Conservation (phyloP, 1,140 invertebrate genomes). For the Euwallacea fornicatus region DNA sequence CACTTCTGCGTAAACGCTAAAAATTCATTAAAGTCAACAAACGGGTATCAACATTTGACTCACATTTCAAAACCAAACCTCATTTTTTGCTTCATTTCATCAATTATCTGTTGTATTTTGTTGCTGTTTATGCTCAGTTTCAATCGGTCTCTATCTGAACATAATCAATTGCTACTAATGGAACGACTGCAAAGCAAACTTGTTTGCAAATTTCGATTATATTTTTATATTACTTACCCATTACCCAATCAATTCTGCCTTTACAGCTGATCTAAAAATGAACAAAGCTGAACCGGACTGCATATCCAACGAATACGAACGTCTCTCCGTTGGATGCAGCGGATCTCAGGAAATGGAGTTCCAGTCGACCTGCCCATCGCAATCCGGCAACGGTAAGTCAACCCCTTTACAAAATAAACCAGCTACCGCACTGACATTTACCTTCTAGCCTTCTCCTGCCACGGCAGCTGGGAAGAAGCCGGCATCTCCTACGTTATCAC, state of each 20-base stretch:
- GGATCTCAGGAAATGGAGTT: constrained; percentile 68
- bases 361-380: constrained; percentile 60
- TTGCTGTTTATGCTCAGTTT: too few species aligned
- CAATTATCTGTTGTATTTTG: neutral
- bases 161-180: too few species aligned
- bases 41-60: too few species aligned
- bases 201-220: too few species aligned
- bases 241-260: neutral
- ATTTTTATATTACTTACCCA: too few species aligned
- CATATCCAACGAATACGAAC: constrained; percentile 58
- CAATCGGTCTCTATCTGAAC: too few species aligned
- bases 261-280: constrained; percentile 37
- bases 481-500: constrained; percentile 67
- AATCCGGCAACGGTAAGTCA: constrained; percentile 45
- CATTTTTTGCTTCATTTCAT: too few species aligned
- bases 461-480: constrained; percentile 69
- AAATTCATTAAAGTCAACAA: neutral
- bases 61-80: too few species aligned
- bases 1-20: too few species aligned
- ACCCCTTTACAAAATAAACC: neutral
- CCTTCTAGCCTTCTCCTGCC: constrained; percentile 63
- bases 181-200: too few species aligned
- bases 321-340: constrained; percentile 67
- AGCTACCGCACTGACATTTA: neutral
- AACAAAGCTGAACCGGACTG: constrained; percentile 48